These are phyloP conservation scores for Nematopogon swammerdamellus DNA, from an alignment of 2,888 invertebrate species.

Conservation along the genomic window DNA sequence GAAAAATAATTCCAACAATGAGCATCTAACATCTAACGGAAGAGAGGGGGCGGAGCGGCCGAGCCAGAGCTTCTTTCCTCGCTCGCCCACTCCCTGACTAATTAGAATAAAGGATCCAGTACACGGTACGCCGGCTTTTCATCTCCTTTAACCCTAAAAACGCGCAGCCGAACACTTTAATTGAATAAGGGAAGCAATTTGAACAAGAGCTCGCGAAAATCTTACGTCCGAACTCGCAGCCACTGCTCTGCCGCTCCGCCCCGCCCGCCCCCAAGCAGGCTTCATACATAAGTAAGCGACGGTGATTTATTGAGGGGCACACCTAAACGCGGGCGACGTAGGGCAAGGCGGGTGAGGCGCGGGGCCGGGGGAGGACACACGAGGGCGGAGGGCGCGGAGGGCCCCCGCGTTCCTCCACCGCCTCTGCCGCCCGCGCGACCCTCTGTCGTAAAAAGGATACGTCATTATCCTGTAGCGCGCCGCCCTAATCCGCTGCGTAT, in stretches of 20 bases:
- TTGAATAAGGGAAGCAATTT: not conserved
- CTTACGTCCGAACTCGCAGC: not conserved
- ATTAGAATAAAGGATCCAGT: not conserved
- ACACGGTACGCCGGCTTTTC: not conserved
- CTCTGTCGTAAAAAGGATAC: slow-evolving; percentile 27
- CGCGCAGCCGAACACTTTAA: not conserved
- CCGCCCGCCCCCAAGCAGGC: slow-evolving; percentile 10
- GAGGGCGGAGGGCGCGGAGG: not conserved
- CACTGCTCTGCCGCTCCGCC: too few relatives aligned
- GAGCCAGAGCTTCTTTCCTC: too few relatives aligned
- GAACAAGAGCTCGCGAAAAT: not conserved
- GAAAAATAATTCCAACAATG: too few relatives aligned
- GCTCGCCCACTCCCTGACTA: too few relatives aligned
- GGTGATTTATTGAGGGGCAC: slow-evolving; percentile 32
- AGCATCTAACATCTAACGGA: too few relatives aligned
- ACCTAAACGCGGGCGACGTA: not conserved
- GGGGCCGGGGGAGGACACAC: not conserved
- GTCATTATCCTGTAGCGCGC: slow-evolving; percentile 37
- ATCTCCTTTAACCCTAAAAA: not conserved
- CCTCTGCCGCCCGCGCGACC: not conserved
- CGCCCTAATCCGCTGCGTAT: not conserved
- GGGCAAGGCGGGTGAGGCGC: not conserved
- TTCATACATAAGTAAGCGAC: slow-evolving; percentile 30
- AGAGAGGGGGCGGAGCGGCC: too few relatives aligned
- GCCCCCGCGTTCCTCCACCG: not conserved